Percentiles rank a stretch among this genome's conserved stretches.
These are phyloP conservation scores for Eudasyphora cyanicolor DNA, from an alignment of 2,888 invertebrate genomes.

Conservation along the genomic window DNA sequence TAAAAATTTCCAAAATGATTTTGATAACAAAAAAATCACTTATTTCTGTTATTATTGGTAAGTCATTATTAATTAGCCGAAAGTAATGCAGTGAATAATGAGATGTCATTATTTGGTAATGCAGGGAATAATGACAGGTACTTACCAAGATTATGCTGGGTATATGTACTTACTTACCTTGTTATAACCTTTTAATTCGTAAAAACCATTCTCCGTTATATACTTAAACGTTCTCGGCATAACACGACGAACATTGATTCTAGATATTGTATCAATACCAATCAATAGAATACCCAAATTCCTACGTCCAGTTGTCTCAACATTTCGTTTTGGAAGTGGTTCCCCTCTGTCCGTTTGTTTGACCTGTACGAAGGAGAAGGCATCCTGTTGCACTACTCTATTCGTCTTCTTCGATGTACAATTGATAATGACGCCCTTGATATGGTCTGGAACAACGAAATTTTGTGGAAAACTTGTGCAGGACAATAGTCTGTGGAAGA, in stretches of 20 bases:
- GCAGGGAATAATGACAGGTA: too few species aligned
- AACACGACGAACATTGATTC: constrained; percentile 87
- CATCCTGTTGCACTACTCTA: constrained; percentile 74
- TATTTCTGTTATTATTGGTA: too few species aligned
- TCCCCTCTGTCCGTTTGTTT: constrained; percentile 66
- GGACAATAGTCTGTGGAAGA: constrained; percentile 67
- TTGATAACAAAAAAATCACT: too few species aligned
- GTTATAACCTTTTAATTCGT: too few species aligned
- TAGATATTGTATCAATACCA: constrained; percentile 92
- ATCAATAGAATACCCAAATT: constrained; percentile 86
- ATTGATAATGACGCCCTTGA: constrained; percentile 71
- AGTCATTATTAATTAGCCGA: too few species aligned
- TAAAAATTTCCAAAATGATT: too few species aligned
- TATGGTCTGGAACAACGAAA: constrained; percentile 69
- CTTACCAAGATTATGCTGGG: too few species aligned
- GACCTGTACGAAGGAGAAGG: constrained; percentile 82
- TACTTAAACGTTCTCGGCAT: constrained; percentile 86
- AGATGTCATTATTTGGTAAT: too few species aligned
- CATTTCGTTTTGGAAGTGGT: not conserved
- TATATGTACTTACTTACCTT: too few species aligned
- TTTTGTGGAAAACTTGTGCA: constrained; percentile 71
- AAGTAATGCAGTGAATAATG: too few species aligned
- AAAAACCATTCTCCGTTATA: constrained; percentile 81
- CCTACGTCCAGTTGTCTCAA: constrained; percentile 63
- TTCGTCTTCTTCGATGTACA: constrained; percentile 75